A percentile compares a stretch with the other conserved stretches of the same genome.
Evolutionary conservation across 2,113 vertebrate genomes (phyloP).

Genomic region (Solea senegalensis): DNA sequence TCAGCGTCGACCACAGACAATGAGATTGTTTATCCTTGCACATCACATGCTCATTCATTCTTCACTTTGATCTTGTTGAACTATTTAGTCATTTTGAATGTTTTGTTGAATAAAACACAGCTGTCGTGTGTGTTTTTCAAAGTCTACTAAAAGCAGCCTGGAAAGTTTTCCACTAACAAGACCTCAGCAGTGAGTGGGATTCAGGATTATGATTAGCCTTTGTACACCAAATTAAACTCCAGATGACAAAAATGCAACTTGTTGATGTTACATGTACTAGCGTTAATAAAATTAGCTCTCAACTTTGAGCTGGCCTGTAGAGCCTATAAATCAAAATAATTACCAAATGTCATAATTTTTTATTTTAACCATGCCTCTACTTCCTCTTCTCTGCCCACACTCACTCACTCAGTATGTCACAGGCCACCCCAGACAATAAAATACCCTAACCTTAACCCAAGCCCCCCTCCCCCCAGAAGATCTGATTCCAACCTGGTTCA

Average conservation of each 20-base stretch:
- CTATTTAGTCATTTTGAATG: neutral
- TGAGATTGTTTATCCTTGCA: conserved; percentile 17
- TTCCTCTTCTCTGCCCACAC: too few relatives aligned
- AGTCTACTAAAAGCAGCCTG: too few relatives aligned
- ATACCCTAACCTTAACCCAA: too few relatives aligned
- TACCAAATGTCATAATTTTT: neutral
- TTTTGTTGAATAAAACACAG: neutral
- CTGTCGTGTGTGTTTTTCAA: neutral
- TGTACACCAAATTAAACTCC: neutral
- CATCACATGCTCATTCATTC: neutral
- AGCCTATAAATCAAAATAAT: conserved; percentile 8
- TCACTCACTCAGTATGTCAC: too few relatives aligned
- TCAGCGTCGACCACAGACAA: conserved; percentile 22
- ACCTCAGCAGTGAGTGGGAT: too few relatives aligned
- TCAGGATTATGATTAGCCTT: neutral
- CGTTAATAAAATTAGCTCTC: neutral
- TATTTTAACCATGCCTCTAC: too few relatives aligned
- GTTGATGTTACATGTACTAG: neutral
- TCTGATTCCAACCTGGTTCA: too few relatives aligned
- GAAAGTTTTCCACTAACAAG: too few relatives aligned
- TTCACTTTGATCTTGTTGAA: neutral
- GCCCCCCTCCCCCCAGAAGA: too few relatives aligned
- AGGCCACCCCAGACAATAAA: too few relatives aligned
- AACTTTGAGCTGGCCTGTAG: neutral
- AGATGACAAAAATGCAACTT: neutral